Evolutionary conservation across 1,140 invertebrate genomes (phyloP).

Genomic region (Aphis gossypii): DNA sequence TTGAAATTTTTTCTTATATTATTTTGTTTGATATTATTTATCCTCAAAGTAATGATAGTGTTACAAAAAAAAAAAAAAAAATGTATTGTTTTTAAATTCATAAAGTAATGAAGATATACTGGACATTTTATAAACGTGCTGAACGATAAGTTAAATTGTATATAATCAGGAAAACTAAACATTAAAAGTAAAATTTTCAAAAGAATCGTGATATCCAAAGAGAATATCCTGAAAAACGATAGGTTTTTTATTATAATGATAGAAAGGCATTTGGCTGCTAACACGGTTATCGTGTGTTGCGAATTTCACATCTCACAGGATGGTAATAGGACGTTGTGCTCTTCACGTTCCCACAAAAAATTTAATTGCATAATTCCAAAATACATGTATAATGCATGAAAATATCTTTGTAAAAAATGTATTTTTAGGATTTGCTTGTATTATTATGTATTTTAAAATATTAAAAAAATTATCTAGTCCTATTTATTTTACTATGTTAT

Average conservation of each 20-base stretch:
- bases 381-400: not conserved
- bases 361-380: not conserved
- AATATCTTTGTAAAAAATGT: not conserved
- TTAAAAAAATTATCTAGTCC: not conserved
- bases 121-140: not conserved
- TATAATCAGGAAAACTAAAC: not conserved
- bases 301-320: not conserved
- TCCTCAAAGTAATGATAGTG: not conserved
- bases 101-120: not conserved
- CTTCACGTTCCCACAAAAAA: not conserved
- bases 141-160: not conserved
- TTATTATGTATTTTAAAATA: not conserved
- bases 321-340: not conserved
- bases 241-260: not conserved
- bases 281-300: slow-evolving; percentile 23
- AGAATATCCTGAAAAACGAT: not conserved
- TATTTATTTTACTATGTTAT: not conserved
- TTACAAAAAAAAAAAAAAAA: not conserved
- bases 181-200: slow-evolving; percentile 1
- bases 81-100: not conserved
- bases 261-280: not conserved
- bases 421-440: not conserved
- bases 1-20: not conserved
- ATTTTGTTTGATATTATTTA: not conserved
- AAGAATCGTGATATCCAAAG: slow-evolving; percentile 9